Conservation (phyloP, 2,888 invertebrate species). For the Ectemnius cavifrons region DNA sequence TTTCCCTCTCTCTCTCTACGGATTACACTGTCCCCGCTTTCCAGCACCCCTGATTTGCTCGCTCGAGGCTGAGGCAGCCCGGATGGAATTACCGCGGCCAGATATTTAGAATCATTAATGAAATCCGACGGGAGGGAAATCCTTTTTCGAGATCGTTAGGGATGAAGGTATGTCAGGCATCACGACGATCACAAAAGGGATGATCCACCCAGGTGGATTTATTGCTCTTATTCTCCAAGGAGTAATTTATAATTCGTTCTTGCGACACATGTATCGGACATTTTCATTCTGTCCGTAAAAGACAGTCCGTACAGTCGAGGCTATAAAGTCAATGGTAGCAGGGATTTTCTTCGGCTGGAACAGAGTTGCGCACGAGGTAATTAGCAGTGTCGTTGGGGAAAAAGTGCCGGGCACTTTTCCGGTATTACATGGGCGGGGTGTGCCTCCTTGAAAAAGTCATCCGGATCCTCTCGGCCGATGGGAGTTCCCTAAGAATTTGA, state of each 20-base stretch:
- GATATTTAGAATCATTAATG: slow-evolving; percentile 49
- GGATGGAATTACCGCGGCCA: slow-evolving; percentile 23
- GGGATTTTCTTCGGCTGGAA: too few species aligned
- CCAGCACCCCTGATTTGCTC: too few species aligned
- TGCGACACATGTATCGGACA: slow-evolving; percentile 23
- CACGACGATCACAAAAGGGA: slow-evolving; percentile 25
- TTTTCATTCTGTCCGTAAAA: neutral
- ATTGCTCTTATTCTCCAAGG: slow-evolving; percentile 24
- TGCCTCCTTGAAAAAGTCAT: neutral
- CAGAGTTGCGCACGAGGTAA: too few species aligned
- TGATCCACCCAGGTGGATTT: slow-evolving; percentile 28
- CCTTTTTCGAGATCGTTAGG: slow-evolving; percentile 47
- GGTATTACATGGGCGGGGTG: too few species aligned
- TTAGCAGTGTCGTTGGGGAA: too few species aligned
- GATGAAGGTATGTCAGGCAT: slow-evolving; percentile 39
- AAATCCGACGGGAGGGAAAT: slow-evolving; percentile 30
- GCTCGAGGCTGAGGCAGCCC: too few species aligned
- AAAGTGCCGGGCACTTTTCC: too few species aligned
- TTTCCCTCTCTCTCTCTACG: neutral
- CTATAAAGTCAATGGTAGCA: too few species aligned
- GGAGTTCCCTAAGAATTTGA: too few species aligned
- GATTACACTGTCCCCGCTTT: neutral
- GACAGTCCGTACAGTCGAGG: too few species aligned
- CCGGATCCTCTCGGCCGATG: too few species aligned
- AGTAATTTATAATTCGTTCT: slow-evolving; percentile 38